Conservation (phyloP, 2,113 vertebrate genomes). For the Actenoides hombroni region DNA sequence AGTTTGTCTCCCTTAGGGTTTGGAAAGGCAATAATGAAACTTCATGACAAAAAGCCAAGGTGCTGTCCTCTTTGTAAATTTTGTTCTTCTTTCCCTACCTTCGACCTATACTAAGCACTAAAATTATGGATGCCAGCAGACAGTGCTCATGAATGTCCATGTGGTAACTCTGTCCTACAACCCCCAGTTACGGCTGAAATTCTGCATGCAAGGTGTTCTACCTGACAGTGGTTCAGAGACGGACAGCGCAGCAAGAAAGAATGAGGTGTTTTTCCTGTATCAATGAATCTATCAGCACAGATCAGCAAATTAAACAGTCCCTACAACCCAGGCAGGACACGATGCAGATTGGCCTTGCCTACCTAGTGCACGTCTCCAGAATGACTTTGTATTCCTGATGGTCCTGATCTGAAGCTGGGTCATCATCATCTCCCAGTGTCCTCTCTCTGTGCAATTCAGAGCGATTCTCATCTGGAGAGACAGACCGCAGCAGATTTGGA, state of each 20-base stretch:
- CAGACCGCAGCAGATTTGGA: neutral
- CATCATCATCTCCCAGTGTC: conserved; percentile 82
- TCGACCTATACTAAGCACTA: neutral
- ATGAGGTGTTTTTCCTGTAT: no score
- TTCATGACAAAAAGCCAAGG: neutral
- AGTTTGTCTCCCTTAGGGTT: neutral
- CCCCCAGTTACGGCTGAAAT: rapidly evolving
- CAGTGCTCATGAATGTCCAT: rapidly evolving
- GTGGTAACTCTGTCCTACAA: neutral
- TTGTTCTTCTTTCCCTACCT: neutral
- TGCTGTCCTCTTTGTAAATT: neutral
- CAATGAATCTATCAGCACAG: neutral
- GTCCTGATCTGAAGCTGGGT: conserved; percentile 87
- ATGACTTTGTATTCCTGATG: conserved; percentile 85
- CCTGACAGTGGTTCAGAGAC: neutral
- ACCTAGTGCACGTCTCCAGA: conserved; percentile 90
- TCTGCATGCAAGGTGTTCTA: neutral
- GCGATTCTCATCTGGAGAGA: conserved; percentile 68
- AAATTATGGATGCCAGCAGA: neutral
- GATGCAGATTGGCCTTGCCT: neutral
- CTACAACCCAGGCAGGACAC: neutral
- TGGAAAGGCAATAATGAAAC: neutral
- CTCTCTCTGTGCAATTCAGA: conserved; percentile 74
- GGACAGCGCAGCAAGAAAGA: neutral
- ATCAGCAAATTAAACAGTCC: rapidly evolving